phyloP scores from a whole-genome alignment of 2,113 vertebrate species.

The Ranitomeya variabilis region DNA sequence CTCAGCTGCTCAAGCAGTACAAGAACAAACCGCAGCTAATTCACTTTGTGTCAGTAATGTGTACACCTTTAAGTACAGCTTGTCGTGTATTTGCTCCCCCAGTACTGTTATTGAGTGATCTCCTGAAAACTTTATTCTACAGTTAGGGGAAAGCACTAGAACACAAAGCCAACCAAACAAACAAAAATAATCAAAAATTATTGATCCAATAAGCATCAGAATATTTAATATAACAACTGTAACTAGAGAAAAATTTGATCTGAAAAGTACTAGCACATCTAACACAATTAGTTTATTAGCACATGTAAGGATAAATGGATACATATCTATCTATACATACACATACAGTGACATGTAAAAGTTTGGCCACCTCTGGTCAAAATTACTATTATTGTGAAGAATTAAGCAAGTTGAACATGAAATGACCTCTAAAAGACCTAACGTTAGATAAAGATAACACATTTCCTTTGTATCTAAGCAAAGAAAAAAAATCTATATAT shows the following conservation, averaged over 20 bases:
- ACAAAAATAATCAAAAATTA: background rate
- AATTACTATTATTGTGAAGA: no score
- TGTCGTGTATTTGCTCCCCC: background rate
- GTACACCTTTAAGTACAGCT: conserved; percentile 49
- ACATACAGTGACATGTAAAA: no score
- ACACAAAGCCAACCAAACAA: background rate
- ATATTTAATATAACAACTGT: background rate
- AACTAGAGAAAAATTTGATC: background rate
- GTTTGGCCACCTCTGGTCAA: no score
- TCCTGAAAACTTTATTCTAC: background rate
- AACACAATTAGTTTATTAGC: background rate
- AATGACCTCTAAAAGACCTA: no score
- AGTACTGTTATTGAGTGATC: conserved; percentile 10
- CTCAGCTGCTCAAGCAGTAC: conserved; percentile 59
- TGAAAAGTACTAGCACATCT: background rate
- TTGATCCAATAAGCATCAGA: background rate
- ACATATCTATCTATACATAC: background rate
- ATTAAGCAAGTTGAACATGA: no score
- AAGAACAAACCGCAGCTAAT: conserved; percentile 63
- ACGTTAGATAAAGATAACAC: no score
- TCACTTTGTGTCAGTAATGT: conserved; percentile 57
- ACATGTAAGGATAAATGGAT: background rate
- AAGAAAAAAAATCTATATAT: no score
- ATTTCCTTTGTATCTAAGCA: no score
- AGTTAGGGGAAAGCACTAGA: background rate